phyloP scores from a whole-genome alignment of 2,888 invertebrate genomes.

The Tholera decimalis region DNA sequence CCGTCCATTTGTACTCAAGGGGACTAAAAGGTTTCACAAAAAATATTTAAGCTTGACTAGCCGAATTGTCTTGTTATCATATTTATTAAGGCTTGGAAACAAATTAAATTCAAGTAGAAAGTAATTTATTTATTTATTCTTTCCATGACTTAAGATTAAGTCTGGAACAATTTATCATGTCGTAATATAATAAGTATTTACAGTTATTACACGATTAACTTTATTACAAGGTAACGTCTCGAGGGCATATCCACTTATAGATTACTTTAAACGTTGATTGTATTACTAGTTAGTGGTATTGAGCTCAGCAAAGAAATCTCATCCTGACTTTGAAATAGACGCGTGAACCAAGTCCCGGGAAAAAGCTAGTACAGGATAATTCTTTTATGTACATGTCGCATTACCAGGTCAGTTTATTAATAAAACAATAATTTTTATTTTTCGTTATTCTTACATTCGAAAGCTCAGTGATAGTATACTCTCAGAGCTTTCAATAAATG shows the following conservation, averaged over 20 bases:
- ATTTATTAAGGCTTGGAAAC: conserved; percentile 22
- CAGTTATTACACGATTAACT: neutral
- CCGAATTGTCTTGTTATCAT: conserved; percentile 20
- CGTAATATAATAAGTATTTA: neutral
- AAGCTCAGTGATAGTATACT: no score
- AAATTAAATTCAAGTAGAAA: conserved; percentile 32
- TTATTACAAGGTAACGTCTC: neutral
- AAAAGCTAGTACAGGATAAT: no score
- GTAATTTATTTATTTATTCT: conserved; percentile 8
- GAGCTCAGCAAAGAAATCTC: neutral
- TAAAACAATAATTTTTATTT: no score
- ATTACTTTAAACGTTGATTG: conserved; percentile 4
- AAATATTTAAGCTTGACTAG: conserved; percentile 5
- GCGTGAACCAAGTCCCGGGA: no score
- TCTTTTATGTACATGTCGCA: no score
- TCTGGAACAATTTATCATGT: neutral
- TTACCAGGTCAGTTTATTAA: no score
- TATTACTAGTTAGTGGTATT: conserved; percentile 10
- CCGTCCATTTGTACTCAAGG: neutral
- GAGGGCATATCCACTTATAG: neutral
- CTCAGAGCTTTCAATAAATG: no score
- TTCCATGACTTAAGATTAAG: conserved; percentile 6
- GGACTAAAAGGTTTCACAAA: conserved; percentile 15
- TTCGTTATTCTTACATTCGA: no score
- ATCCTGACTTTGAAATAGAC: no score